These are phyloP conservation scores for Pelosia muscerda DNA, from an alignment of 2,888 invertebrate species.

Conservation along the genomic window DNA sequence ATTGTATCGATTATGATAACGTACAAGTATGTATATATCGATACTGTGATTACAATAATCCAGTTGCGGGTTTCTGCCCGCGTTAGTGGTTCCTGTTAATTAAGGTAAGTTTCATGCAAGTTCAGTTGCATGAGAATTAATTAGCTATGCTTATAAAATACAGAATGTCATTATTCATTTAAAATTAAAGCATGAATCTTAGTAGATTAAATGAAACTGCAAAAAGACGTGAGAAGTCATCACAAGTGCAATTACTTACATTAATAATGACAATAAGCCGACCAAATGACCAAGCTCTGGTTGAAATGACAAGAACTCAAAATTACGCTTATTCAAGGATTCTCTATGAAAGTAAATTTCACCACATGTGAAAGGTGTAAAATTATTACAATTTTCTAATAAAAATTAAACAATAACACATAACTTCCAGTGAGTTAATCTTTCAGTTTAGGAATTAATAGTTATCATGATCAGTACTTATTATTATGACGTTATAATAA, in stretches of 20 bases:
- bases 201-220: background rate
- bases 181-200: background rate
- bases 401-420: no score
- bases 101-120: conserved; percentile 55
- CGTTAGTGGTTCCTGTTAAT: conserved; percentile 50
- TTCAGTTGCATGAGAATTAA: background rate
- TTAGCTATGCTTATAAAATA: background rate
- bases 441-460: no score
- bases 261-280: background rate
- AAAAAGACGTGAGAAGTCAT: background rate
- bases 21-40: conserved; percentile 64
- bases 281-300: background rate
- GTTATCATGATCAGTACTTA: no score
- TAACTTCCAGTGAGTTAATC: no score
- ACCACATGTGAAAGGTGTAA: background rate
- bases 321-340: background rate
- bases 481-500: no score
- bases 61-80: conserved; percentile 60
- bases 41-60: conserved; percentile 70
- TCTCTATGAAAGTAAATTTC: background rate
- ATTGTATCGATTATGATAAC: conserved; percentile 59
- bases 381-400: no score
- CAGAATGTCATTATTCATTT: background rate
- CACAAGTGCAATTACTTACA: background rate
- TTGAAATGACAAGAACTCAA: background rate